Base-by-base conservation (phyloP, 1,140 invertebrate species). In the Whitmania pigra region DNA sequence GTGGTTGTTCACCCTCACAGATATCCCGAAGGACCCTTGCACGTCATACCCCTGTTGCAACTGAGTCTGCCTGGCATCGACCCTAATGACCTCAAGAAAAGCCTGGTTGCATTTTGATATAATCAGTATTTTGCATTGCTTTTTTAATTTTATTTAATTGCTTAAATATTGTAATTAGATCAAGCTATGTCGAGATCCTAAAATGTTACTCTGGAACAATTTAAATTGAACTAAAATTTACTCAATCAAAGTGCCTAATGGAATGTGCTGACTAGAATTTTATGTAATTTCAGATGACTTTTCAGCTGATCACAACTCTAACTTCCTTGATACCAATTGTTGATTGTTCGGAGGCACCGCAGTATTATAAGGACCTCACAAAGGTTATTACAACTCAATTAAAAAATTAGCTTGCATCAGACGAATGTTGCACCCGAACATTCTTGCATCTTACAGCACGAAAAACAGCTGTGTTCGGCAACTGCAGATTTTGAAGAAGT, bases 401-500 rank as follows among this genome's bases (percentile, higher is more conserved):
- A 49, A 7, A 11, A 49, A 49, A 5, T 49, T 7, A 49, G 13
- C 31, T 6, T 36, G 15, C 43, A 49, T 49, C 43, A 49, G 15
- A 49, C 2, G 11, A 49, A 49, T 49, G 43, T 49, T 17, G 13
- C 9, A 17, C 43, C 9, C 13, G 11, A 17, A 11, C 9, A 63
- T 63, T 63, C n/a, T 13, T 73, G 25, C 31, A 69, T 40, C 72
- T 77, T 79, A 13, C 75, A 86, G 86, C 86, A 88, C 69, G 90
- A 93, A 76, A 84, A 86, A 71, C 82, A 89, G 60, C 83, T 91
- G 3, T 92, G 90, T 80, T 87, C 88, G 74, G 87, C 88, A 22
- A 91, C 91, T 0, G 89, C 89, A 0, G 86, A 88, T 73, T 89
- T 95, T 77, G 92, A 95, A 83, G 89, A 91, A 77, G 94, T 95